These are phyloP conservation scores for Sinocyclocheilus maitianheensis DNA, from an alignment of 2,113 vertebrate species.

Conservation along the genomic window DNA sequence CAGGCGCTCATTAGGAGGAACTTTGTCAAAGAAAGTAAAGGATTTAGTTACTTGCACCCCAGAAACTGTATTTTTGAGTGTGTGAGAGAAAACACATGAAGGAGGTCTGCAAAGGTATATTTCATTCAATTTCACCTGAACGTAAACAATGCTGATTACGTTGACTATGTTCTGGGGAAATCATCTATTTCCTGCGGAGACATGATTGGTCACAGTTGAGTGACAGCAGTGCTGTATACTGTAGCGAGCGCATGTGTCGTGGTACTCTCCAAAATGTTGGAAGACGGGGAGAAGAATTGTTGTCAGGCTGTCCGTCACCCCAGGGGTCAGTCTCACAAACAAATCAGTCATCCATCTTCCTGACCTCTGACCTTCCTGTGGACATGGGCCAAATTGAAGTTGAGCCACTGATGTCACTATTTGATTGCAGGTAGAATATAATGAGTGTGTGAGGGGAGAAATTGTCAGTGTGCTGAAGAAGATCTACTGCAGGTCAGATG, in stretches of 20 bases:
- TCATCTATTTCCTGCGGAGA: not conserved
- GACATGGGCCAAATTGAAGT: not conserved
- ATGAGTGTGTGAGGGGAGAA: conserved; percentile 55
- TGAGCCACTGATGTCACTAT: too few relatives aligned
- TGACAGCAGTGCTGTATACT: conserved; percentile 8
- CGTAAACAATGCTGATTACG: too few relatives aligned
- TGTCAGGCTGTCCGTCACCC: conserved; percentile 4
- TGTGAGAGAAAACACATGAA: not conserved
- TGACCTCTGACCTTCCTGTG: conserved; percentile 55
- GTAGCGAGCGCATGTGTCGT: not conserved
- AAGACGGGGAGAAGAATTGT: too few relatives aligned
- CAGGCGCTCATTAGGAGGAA: too few relatives aligned
- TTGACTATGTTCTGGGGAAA: too few relatives aligned
- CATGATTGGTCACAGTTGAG: not conserved
- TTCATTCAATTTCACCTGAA: not conserved
- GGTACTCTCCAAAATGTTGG: too few relatives aligned
- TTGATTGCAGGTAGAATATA: conserved; percentile 57
- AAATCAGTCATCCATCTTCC: conserved; percentile 53
- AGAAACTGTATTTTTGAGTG: not conserved
- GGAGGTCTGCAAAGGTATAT: not conserved
- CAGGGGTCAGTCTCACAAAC: conserved; percentile 50
- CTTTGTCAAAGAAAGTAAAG: too few relatives aligned
- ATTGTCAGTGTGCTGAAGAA: conserved; percentile 29
- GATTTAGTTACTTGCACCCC: not conserved
- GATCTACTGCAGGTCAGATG: conserved; percentile 58